phyloP scores from a whole-genome alignment of 2,888 invertebrate species.

The Epirrita christyi region DNA sequence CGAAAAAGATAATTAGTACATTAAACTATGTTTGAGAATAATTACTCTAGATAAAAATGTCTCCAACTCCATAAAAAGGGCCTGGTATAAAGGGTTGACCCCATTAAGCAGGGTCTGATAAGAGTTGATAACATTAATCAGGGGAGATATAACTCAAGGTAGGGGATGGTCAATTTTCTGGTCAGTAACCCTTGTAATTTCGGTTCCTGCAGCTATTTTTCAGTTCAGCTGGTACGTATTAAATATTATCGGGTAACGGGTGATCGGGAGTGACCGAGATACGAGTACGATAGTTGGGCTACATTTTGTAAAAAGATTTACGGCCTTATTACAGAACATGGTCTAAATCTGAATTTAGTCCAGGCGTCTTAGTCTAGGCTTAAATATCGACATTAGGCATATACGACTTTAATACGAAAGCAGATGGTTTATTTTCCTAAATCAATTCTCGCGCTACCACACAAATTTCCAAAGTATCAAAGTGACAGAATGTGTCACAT shows the following conservation, averaged over 20 bases:
- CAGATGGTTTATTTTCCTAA: no score
- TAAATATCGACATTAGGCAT: no score
- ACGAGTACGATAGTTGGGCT: not conserved
- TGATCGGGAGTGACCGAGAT: constrained; percentile 2
- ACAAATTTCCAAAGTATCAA: no score
- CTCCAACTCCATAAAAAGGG: constrained; percentile 52
- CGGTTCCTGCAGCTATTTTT: constrained; percentile 71
- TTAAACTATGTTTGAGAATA: no score
- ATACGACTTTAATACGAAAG: no score
- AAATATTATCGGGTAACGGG: constrained; percentile 50
- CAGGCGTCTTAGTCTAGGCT: no score
- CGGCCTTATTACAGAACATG: no score
- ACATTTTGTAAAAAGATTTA: constrained; percentile 6
- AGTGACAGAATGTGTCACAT: no score
- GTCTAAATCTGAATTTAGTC: no score
- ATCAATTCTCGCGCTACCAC: no score
- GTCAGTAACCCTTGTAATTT: constrained; percentile 78
- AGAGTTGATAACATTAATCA: constrained; percentile 82
- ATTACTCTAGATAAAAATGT: constrained; percentile 51
- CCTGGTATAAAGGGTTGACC: constrained; percentile 64
- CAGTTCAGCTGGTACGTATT: constrained; percentile 67
- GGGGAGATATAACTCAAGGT: constrained; percentile 61
- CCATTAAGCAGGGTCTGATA: constrained; percentile 72
- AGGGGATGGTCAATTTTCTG: constrained; percentile 70
- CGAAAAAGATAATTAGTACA: no score